Base-by-base conservation (phyloP, 2,888 invertebrate genomes). In the Helleia helle region DNA sequence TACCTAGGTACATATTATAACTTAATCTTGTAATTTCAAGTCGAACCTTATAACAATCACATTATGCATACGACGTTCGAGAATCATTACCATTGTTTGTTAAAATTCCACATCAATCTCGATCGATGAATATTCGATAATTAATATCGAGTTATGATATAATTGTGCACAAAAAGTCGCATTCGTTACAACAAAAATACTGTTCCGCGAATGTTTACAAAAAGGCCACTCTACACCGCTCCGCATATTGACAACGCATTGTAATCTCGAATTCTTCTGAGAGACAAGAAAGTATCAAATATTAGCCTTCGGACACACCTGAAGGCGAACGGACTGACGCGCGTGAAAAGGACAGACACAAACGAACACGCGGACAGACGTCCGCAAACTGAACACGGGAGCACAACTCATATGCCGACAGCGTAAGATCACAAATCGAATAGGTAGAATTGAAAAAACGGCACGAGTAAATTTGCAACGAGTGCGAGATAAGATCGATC, bases 241-340 rank as follows among this genome's bases (percentile, higher is more conserved):
- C 57, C 53, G 40, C 36, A 40, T 43, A 37, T 66, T 63, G 63
- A 62, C 54, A 55, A 52, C 54, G 59, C 59, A 59, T 52, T 49
- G 59, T 63, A 63, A 64, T 63, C 65, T 55, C 52, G 54, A 55
- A 66, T 63, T 64, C 66, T 62, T 52, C 57, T 54, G 54, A 51
- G 46, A 60, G 64, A 72, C 80, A 83, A 80, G 79, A 83, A 83
- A 76, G 81, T 77, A 83, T 83, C 81, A 83, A 83, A 83, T 80
- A 75, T 76, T 79, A 76, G 65, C 67, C 71, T 69, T n/a, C 71
- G 69, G 59, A 72, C 80, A 83, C 81, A 80, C 81, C 81, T 80
- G 74, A 80, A 67, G 66, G 52, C 62, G 68, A 68, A 69, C 72
- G 63, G 58, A 65, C 60, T 63, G 75, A 80, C 75, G 77, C 79